Base-by-base conservation (phyloP, 2,113 vertebrate species). In the Arvicanthis niloticus region DNA sequence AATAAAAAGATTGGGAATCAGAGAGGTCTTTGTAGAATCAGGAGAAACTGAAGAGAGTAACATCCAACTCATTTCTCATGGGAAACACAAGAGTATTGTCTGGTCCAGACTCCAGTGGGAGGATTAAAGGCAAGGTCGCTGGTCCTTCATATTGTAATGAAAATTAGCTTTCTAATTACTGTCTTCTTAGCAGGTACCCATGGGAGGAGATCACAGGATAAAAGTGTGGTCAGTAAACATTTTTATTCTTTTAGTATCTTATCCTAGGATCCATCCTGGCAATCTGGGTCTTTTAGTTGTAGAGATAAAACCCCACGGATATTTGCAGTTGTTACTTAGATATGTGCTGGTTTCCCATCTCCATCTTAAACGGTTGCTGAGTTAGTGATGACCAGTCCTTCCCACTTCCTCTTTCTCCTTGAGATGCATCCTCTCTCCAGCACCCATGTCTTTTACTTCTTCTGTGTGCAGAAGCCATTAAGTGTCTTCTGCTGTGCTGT, bases 91-190 rank as follows among this genome's bases (percentile, higher is more conserved):
- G 80, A 22, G 4, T 56, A 15, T 48, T 67, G 77, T 72, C 65
- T 9, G 80, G 76, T 86, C 42, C 40, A 95, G 60, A 87, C 17
- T 40, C 60, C 21, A 34, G 75, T 3, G 26, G 53, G 34, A 85
- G 60, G 53, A 42, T 70, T 34, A 62, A n/a, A 88, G 48, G 91
- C 77, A 95, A 81, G 73, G 62, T 0, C 70, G 65, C 26, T 53
- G 31, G 24, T 51, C 29, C 91, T 94, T 62, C 51, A 72, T 77
- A 86, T 65, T n/a, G 58, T 45, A 76, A 11, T 93, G 29, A 91
- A 94, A 92, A 45, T 58, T 91, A 75, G 11, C 73, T 95, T 84
- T 48, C 31, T 73, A 84, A 84, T 56, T 65, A 34, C 53, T 82
- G 37, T 76, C 67, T 90, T 80, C 58, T 29, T 91, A 67, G 26